Evolutionary conservation across 2,797 vertebrate genomes (phyloP).

Genomic region (Phyllotis vaccarum): DNA sequence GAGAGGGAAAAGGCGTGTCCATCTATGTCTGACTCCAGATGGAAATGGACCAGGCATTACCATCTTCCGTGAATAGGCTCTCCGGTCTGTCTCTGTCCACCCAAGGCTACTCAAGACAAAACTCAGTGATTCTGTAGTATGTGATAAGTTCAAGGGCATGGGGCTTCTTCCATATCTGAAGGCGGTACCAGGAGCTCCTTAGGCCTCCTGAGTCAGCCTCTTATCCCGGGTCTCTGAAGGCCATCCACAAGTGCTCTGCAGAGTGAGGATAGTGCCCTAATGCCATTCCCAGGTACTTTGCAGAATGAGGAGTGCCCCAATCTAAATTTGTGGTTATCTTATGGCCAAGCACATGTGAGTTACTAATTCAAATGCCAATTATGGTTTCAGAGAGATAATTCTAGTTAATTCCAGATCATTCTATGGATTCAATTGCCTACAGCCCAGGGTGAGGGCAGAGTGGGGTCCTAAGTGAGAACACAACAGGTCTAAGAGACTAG

Average conservation of each 20-base stretch:
- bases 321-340: not conserved
- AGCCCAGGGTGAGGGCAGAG: not conserved
- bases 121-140: not conserved
- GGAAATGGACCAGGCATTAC: not conserved
- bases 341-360: no score
- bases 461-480: not conserved
- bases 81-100: not conserved
- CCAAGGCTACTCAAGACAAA: not conserved
- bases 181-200: not conserved
- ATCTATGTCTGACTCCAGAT: not conserved
- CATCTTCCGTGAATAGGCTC: not conserved
- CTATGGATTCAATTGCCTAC: not conserved
- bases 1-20: not conserved
- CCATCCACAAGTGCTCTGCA: not conserved
- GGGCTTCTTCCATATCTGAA: not conserved
- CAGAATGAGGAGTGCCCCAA: not conserved
- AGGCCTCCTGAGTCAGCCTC: not conserved
- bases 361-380: not conserved
- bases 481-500: not conserved
- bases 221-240: not conserved
- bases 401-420: not conserved
- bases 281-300: not conserved
- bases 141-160: not conserved
- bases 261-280: not conserved
- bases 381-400: not conserved